These are phyloP conservation scores for Pogonocherus hispidulus DNA, from an alignment of 2,888 invertebrate species.

Conservation along the genomic window DNA sequence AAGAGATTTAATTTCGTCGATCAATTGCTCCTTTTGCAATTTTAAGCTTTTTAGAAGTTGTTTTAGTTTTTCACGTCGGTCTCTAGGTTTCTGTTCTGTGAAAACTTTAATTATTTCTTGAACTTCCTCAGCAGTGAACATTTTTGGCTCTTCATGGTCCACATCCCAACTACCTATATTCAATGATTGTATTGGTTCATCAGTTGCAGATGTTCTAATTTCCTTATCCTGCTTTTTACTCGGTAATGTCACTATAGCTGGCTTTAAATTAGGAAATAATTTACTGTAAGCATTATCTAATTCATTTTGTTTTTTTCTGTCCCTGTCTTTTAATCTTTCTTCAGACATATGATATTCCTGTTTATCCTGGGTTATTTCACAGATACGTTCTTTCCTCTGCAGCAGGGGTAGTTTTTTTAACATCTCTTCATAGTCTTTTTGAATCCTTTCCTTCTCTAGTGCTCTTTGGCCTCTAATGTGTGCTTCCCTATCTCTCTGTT, in stretches of 20 bases:
- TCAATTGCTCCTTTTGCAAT: constrained; percentile 63
- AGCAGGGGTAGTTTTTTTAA: constrained; percentile 68
- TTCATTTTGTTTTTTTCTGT: constrained; percentile 68
- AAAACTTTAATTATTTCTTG: constrained; percentile 54
- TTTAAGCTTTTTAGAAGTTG: constrained; percentile 63
- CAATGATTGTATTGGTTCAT: constrained; percentile 34
- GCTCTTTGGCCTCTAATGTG: constrained; percentile 69
- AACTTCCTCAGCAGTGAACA: constrained; percentile 56
- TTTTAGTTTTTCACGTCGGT: constrained; percentile 58
- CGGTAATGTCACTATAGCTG: constrained; percentile 60
- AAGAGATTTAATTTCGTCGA: constrained; percentile 61
- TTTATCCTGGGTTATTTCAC: constrained; percentile 60
- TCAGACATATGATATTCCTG: constrained; percentile 67
- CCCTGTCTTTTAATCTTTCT: constrained; percentile 67
- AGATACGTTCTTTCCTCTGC: constrained; percentile 65
- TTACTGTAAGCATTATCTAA: constrained; percentile 72
- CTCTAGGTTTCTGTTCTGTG: constrained; percentile 49
- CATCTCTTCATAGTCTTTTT: constrained; percentile 70
- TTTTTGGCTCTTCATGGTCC: constrained; percentile 47
- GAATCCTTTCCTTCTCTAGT: constrained; percentile 69
- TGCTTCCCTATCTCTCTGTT: constrained; percentile 61
- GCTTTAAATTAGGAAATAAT: constrained; percentile 57
- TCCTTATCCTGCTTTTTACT: constrained; percentile 48
- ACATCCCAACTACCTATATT: constrained; percentile 53
- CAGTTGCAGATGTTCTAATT: constrained; percentile 20